Evolutionary conservation across 2,888 invertebrate species (phyloP).

Genomic region (Drosophila peninsularis): DNA sequence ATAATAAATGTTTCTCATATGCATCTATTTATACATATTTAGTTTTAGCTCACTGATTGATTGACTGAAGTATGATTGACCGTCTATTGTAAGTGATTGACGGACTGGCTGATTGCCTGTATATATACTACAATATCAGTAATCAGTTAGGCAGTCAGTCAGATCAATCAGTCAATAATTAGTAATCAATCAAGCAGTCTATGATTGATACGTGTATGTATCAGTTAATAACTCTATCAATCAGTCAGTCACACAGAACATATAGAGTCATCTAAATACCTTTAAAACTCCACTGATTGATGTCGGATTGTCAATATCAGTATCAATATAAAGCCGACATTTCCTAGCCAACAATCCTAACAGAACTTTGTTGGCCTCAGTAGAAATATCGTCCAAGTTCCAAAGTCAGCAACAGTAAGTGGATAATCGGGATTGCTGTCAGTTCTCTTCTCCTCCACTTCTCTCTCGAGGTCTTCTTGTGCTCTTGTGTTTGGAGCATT

Average conservation of each 20-base stretch:
- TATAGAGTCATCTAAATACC: not conserved
- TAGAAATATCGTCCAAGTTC: not conserved
- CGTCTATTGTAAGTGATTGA: not conserved
- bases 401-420: not conserved
- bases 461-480: not conserved
- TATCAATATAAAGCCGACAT: not conserved
- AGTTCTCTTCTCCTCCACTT: not conserved
- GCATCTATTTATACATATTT: too few species aligned
- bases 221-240: too few species aligned
- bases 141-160: not conserved
- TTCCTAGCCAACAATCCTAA: too few species aligned
- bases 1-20: not conserved
- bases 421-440: conserved; percentile 1
- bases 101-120: not conserved
- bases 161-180: not conserved
- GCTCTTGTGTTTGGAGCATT: not conserved
- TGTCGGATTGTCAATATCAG: not conserved
- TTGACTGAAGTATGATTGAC: not conserved
- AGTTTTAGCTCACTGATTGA: not conserved
- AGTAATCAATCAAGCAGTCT: not conserved
- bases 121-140: not conserved
- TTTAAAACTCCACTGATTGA: not conserved
- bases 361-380: not conserved
- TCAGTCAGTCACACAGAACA: too few species aligned
- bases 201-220: not conserved